Percentiles rank a stretch among this genome's conserved stretches.
Conservation (phyloP, 2,888 invertebrate species). For the Stictocephala bisonia region DNA sequence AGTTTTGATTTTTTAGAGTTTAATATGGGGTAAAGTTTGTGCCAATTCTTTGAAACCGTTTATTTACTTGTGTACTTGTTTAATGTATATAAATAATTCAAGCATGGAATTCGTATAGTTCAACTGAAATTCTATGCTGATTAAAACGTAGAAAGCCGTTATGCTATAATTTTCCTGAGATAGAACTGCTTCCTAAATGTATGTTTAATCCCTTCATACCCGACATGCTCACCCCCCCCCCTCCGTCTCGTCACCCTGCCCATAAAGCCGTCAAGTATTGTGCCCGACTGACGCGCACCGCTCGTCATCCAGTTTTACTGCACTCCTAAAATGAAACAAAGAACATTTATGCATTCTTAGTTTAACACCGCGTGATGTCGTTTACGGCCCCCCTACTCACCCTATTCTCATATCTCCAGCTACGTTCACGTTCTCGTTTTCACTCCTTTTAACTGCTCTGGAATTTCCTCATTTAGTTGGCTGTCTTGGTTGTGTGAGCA, state of each 20-base stretch:
- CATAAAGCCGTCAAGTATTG: constrained; percentile 18
- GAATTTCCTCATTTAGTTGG: constrained; percentile 19
- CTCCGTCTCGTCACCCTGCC: not conserved
- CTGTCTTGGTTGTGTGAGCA: not conserved
- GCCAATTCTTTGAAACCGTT: no score
- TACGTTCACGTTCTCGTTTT: constrained; percentile 8
- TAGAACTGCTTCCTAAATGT: no score
- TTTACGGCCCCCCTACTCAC: constrained; percentile 15
- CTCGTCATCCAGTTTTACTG: constrained; percentile 4
- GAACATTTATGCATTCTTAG: constrained; percentile 37
- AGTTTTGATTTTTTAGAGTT: no score
- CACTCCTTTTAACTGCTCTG: not conserved
- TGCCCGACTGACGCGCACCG: constrained; percentile 8
- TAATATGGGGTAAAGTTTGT: no score
- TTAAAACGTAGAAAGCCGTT: no score
- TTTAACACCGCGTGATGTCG: constrained; percentile 34
- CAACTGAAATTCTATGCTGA: no score
- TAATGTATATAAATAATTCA: no score
- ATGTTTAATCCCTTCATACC: no score
- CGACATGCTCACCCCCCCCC: no score
- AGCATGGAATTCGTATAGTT: no score
- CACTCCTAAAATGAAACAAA: constrained; percentile 38
- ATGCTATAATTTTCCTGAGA: no score
- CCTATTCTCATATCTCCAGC: not conserved
- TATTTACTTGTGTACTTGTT: no score